Evolutionary conservation across 2,113 vertebrate genomes (phyloP).

Genomic region (Coracopsis vasa): DNA sequence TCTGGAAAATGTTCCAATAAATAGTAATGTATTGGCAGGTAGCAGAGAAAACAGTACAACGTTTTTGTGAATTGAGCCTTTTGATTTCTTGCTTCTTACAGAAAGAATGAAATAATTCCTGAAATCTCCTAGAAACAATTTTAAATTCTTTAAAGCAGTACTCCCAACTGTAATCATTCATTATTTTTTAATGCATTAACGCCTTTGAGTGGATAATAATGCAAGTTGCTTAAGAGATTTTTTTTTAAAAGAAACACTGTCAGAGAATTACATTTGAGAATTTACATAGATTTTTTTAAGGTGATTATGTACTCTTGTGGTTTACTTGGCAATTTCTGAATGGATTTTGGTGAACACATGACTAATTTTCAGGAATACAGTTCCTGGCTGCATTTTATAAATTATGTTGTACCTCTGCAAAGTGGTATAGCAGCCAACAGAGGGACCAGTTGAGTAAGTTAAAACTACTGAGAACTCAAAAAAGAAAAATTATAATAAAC

Average conservation of each 20-base stretch:
- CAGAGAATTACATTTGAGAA: background rate
- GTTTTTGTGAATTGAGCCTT: background rate
- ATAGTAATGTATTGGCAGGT: background rate
- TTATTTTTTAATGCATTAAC: background rate
- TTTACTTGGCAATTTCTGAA: background rate
- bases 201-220: background rate
- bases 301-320: background rate
- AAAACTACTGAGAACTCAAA: background rate
- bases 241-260: background rate
- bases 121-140: background rate
- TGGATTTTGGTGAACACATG: background rate
- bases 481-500: background rate
- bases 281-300: background rate
- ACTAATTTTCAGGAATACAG: background rate
- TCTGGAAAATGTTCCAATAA: background rate
- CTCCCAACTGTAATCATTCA: background rate
- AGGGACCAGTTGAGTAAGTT: background rate
- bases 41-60: background rate
- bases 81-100: background rate
- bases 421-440: conserved; percentile 21
- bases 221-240: background rate
- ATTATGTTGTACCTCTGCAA: background rate
- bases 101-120: background rate
- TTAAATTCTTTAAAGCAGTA: background rate
- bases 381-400: background rate